A percentile compares a stretch with the other conserved stretches of the same genome.
Evolutionary conservation across 1,140 invertebrate genomes (phyloP).

Genomic region (Oedothorax gibbosus): DNA sequence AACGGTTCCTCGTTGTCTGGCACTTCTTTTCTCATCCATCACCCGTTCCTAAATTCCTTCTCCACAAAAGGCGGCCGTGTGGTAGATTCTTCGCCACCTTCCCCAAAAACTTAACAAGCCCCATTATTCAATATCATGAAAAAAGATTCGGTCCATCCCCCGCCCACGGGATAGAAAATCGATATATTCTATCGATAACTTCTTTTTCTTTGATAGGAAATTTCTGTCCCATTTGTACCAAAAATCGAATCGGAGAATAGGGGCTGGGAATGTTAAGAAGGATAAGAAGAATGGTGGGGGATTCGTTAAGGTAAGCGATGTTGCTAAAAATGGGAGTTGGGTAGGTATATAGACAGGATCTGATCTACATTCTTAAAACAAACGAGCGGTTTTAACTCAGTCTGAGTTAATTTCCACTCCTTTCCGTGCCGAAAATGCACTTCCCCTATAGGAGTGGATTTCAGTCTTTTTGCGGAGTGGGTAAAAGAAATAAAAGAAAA

Average conservation of each 20-base stretch:
- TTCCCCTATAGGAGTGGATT: too few relatives aligned
- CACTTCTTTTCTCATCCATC: constrained; percentile 10
- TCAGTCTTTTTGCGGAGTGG: too few relatives aligned
- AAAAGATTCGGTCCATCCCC: not conserved
- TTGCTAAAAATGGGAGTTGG: too few relatives aligned
- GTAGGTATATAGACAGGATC: too few relatives aligned
- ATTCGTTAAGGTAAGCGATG: too few relatives aligned
- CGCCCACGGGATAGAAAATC: not conserved
- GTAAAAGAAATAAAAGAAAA: too few relatives aligned
- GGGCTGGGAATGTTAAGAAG: not conserved
- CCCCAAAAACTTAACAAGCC: not conserved
- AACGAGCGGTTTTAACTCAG: too few relatives aligned
- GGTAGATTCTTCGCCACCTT: not conserved
- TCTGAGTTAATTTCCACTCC: too few relatives aligned
- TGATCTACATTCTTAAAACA: too few relatives aligned
- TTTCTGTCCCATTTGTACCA: not conserved
- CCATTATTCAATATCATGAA: constrained; percentile 4
- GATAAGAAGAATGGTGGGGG: too few relatives aligned
- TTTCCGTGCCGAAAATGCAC: too few relatives aligned
- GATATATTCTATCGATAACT: not conserved
- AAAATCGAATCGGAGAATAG: not conserved
- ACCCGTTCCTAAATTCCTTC: not conserved
- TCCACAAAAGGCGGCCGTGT: not conserved
- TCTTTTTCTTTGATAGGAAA: not conserved
- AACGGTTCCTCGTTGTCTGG: not conserved